These are phyloP conservation scores for Drosophila ironensis DNA, from an alignment of 1,140 invertebrate genomes.

Conservation along the genomic window DNA sequence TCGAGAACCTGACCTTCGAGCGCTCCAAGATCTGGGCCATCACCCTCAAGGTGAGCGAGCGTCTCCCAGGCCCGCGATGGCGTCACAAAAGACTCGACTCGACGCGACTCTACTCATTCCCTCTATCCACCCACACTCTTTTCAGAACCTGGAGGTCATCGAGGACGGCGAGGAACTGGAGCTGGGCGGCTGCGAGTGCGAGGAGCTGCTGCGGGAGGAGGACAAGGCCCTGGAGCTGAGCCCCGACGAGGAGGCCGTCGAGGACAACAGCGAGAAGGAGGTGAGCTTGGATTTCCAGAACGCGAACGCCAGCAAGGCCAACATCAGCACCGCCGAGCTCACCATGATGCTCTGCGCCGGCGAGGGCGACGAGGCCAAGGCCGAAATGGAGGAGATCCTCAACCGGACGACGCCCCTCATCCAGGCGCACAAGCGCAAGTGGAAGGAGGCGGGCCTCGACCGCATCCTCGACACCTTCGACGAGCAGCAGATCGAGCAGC, in stretches of 20 bases:
- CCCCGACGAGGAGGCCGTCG: conserved; percentile 24
- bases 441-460: conserved; percentile 62
- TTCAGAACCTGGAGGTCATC: conserved; percentile 1
- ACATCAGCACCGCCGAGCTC: conserved; percentile 40
- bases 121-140: too few relatives aligned
- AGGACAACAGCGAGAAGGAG: conserved; percentile 16
- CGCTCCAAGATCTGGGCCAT: conserved; percentile 57
- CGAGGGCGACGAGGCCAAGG: conserved; percentile 27
- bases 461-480: conserved; percentile 69
- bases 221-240: background rate
- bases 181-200: conserved; percentile 12
- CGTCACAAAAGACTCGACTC: too few relatives aligned
- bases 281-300: conserved; percentile 17
- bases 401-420: conserved; percentile 67
- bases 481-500: conserved; percentile 58
- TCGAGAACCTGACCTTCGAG: conserved; percentile 45
- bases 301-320: conserved; percentile 13
- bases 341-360: conserved; percentile 36
- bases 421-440: conserved; percentile 64
- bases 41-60: conserved; percentile 25
- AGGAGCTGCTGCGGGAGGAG: conserved; percentile 19
- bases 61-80: background rate
- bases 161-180: conserved; percentile 22
- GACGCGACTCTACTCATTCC: too few relatives aligned
- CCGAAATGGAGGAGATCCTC: conserved; percentile 50